Evolutionary conservation across 2,888 invertebrate species (phyloP).

Genomic region (Erebia aethiops): DNA sequence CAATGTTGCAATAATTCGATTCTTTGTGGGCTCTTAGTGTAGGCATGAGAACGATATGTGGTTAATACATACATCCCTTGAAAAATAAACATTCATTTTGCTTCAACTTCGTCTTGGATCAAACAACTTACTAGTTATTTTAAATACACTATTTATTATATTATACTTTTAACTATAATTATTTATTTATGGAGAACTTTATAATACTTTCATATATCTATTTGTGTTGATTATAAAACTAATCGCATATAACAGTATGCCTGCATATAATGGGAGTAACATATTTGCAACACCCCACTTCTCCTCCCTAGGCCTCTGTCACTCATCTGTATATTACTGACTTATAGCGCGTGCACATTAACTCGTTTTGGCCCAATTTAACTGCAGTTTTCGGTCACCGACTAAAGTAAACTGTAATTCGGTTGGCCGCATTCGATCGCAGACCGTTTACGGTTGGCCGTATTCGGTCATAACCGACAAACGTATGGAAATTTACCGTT

Average conservation of each 20-base stretch:
- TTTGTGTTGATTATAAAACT: slow-evolving; percentile 25
- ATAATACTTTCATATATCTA: slow-evolving; percentile 35
- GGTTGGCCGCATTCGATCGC: too few relatives aligned
- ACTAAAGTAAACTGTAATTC: too few relatives aligned
- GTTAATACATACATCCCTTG: slow-evolving; percentile 46
- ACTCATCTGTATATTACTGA: too few relatives aligned
- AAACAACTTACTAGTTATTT: slow-evolving; percentile 39
- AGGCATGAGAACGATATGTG: slow-evolving; percentile 50
- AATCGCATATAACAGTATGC: slow-evolving; percentile 28
- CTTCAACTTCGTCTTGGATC: slow-evolving; percentile 38
- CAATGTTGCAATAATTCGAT: too few relatives aligned
- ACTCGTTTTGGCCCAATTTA: too few relatives aligned
- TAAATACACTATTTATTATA: slow-evolving; percentile 29
- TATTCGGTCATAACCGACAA: too few relatives aligned
- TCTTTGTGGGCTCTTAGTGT: slow-evolving; percentile 1
- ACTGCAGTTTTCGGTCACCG: too few relatives aligned
- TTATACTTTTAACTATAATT: slow-evolving; percentile 27
- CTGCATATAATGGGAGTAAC: slow-evolving; percentile 2
- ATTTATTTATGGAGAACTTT: slow-evolving; percentile 17
- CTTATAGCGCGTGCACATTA: too few relatives aligned
- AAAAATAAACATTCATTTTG: slow-evolving; percentile 47
- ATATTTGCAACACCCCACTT: background rate
- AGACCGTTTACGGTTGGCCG: too few relatives aligned
- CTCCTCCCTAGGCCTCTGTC: too few relatives aligned
- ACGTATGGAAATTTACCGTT: too few relatives aligned